phyloP scores from a whole-genome alignment of 1,140 invertebrate species.

The Drosophila miranda region DNA sequence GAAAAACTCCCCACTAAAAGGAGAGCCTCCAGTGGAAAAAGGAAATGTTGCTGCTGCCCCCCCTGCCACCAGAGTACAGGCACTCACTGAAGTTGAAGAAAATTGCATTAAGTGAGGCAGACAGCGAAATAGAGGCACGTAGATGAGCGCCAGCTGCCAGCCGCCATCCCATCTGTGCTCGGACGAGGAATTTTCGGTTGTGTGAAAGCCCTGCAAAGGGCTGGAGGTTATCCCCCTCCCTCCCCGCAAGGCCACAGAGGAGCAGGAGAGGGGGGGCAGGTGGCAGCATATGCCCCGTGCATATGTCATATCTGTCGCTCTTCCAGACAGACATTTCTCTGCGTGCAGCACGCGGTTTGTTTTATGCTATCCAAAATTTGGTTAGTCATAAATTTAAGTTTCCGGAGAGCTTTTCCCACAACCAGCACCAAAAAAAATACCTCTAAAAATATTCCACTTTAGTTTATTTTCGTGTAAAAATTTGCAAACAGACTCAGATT shows the following conservation, averaged over 20 bases:
- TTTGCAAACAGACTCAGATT: too few relatives aligned
- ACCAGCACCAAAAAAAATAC: too few relatives aligned
- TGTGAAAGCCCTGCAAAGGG: too few relatives aligned
- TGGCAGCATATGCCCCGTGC: conserved; percentile 30
- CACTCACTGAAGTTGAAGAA: conserved; percentile 24
- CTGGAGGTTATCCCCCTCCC: too few relatives aligned
- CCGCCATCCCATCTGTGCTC: neutral
- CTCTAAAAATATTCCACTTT: too few relatives aligned
- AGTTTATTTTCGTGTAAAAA: too few relatives aligned
- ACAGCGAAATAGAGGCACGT: conserved; percentile 56
- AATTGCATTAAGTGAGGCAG: conserved; percentile 54
- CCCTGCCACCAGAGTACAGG: too few relatives aligned
- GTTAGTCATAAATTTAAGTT: too few relatives aligned
- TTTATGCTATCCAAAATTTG: too few relatives aligned
- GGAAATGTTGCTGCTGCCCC: too few relatives aligned
- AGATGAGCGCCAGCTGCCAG: conserved; percentile 7
- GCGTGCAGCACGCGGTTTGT: too few relatives aligned
- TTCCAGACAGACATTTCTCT: conserved; percentile 1
- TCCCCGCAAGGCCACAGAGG: neutral
- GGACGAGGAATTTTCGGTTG: conserved; percentile 14
- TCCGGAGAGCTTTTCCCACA: too few relatives aligned
- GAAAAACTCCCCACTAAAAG: neutral
- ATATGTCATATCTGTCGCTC: conserved; percentile 33
- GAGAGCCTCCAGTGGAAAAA: neutral
- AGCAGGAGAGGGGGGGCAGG: neutral